phyloP scores from a whole-genome alignment of 1,140 invertebrate species.

The Heliothis subflexa region DNA sequence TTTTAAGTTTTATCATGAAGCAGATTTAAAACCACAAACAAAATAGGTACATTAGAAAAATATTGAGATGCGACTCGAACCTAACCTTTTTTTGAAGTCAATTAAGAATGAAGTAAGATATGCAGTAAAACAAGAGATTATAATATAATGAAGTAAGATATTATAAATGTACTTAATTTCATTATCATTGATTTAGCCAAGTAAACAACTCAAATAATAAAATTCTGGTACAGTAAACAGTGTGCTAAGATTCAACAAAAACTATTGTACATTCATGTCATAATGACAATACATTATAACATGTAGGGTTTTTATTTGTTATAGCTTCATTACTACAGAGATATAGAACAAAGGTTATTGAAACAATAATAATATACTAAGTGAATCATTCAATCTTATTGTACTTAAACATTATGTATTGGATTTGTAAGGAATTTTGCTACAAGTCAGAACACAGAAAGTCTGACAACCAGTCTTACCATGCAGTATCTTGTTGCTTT shows the following conservation, averaged over 20 bases:
- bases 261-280: constrained; percentile 19
- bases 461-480: no score
- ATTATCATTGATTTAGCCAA: background rate
- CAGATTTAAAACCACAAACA: no score
- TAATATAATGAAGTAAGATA: no score
- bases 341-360: constrained; percentile 37
- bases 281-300: background rate
- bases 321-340: constrained; percentile 26
- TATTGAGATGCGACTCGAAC: no score
- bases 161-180: no score
- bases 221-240: background rate
- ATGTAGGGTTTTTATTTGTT: constrained; percentile 35
- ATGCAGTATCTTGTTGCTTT: no score
- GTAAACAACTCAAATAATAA: background rate
- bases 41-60: no score
- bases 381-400: constrained; percentile 25
- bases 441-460: background rate
- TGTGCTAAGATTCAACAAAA: constrained; percentile 3
- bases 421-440: background rate
- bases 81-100: no score
- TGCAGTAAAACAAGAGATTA: no score
- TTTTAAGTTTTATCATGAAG: no score
- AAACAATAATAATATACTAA: constrained; percentile 9
- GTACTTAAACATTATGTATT: background rate
- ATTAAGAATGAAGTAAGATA: no score